Base-by-base conservation (phyloP, 1,140 invertebrate species). In the Schlechtendalia chinensis region DNA sequence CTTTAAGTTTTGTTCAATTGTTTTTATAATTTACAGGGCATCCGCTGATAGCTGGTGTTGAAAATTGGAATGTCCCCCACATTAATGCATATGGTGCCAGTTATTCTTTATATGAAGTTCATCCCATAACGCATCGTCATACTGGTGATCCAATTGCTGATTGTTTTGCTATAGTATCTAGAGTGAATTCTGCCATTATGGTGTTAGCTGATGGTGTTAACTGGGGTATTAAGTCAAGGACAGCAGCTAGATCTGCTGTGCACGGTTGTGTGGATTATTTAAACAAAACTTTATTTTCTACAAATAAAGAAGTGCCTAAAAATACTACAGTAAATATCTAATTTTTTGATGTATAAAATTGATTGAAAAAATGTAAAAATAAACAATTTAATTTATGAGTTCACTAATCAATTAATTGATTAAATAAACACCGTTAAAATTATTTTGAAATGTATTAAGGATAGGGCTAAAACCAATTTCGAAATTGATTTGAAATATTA, bases 181-280 rank as follows among this genome's bases (percentile, higher is more conserved):
- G 94, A 58, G 89, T 89, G 63, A 93, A 96, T 86, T 93, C 91
- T 82, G 91, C 92, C 6, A 90, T 96, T 81, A 87, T 97, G 83
- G 91, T 93, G 50, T 88, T 97, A 65, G 96, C 94, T 17, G 95
- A 97, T 88, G 95, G 96, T 54, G 95, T 97, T 0, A 97, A 97
- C 87, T 97, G 95, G 95, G 95, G 95, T 71, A 91, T 94, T 84
- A 94, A 94, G 84, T 93, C 95, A 47, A 90, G 93, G 75, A 87
- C 96, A 77, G 95, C 95, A n/a, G 94, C 94, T 12, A 88, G 94
- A 82, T 94, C 94, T 82, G 95, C 95, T 14, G 89, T 97, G 12
- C 93, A 96, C 84, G 95, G 94, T 14, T 93, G 92, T 83, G 89
- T 97, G 82, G 92, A 96, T 82, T 94, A 94, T 85, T 87, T 97